phyloP scores from a whole-genome alignment of 2,797 vertebrate species.

The Argyrosomus regius region DNA sequence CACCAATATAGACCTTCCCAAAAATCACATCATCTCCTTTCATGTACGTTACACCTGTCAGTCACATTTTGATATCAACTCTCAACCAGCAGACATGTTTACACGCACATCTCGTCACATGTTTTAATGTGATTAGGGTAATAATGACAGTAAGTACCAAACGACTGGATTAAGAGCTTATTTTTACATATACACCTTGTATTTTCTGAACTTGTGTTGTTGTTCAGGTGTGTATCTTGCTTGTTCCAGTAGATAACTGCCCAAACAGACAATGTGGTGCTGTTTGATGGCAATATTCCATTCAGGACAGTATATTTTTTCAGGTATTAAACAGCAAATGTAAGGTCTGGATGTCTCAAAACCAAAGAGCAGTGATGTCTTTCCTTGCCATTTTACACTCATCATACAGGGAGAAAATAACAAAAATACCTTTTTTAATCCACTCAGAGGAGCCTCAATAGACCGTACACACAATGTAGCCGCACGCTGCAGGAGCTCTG shows the following conservation, averaged over 20 bases:
- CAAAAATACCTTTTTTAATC: neutral
- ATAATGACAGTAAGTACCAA: conserved; percentile 28
- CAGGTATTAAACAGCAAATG: neutral
- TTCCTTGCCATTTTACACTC: neutral
- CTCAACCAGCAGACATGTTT: conserved; percentile 26
- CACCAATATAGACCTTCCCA: conserved; percentile 4
- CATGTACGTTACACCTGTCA: conserved; percentile 33
- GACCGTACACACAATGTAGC: conserved; percentile 16
- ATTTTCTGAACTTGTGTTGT: conserved; percentile 1
- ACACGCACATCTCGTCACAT: conserved; percentile 9
- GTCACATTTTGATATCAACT: conserved; percentile 32
- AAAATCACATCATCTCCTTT: conserved; percentile 29
- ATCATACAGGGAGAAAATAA: conserved; percentile 9
- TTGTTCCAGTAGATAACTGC: neutral
- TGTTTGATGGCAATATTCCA: neutral
- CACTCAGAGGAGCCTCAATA: conserved; percentile 17
- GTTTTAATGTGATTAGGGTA: conserved; percentile 38
- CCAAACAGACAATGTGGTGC: neutral
- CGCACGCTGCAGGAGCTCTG: neutral
- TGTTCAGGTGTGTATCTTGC: neutral
- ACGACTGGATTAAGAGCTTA: conserved; percentile 20
- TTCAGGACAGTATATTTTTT: neutral
- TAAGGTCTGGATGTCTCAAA: neutral
- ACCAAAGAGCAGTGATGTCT: neutral
- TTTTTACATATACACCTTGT: neutral